Evolutionary conservation across 2,888 invertebrate genomes (phyloP), one percentile per base, ranked within the genome.

Genomic region (Atethmia centrago): DNA sequence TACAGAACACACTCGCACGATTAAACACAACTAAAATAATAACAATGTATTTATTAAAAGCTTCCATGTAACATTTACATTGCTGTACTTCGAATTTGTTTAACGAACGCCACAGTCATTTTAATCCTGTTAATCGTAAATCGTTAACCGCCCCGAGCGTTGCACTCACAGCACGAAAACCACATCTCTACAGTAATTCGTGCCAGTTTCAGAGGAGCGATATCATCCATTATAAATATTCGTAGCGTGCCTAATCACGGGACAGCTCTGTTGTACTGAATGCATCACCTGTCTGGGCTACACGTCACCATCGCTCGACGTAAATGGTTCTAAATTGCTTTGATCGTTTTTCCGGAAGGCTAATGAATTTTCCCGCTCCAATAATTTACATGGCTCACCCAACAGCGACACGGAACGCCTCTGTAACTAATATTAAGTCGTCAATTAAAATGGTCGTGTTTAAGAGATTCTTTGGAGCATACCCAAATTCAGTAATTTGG

Each of bases 261-360:
- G 45, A 56, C 63, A 58, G 55, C 56, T 77, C 59, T 62, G 68
- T 67, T 77, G 64, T 72, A 58, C 49, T 71, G 58, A 55, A 82
- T 78, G 77, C 74, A 82, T 85, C 85, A 85, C 75, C 76, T 87
- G 87, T 70, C 78, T 77, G 68, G 66, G 36, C 59, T 74, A 51
- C 83, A 79, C 82, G 80, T 76, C 80, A 81, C 67, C 82, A 77
- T 80, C 86, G 85, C 88, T 91, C 92, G 86, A 88, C 89, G 90
- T 93, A 92, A 93, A 92, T 89, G 90, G 87, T 89, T 93, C 93
- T 92, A 93, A 93, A 94, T 95, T 93, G 93, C 95, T 96, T 96
- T 96, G 95, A 96, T 96, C 95, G 92, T 93, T 94, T 93, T 94
- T 94, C 95, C 94, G 95, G 95, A 94, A 92, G 92, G 93, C 91